These are phyloP conservation scores for Rhagium mordax DNA, from an alignment of 2,888 invertebrate genomes.

Conservation along the genomic window DNA sequence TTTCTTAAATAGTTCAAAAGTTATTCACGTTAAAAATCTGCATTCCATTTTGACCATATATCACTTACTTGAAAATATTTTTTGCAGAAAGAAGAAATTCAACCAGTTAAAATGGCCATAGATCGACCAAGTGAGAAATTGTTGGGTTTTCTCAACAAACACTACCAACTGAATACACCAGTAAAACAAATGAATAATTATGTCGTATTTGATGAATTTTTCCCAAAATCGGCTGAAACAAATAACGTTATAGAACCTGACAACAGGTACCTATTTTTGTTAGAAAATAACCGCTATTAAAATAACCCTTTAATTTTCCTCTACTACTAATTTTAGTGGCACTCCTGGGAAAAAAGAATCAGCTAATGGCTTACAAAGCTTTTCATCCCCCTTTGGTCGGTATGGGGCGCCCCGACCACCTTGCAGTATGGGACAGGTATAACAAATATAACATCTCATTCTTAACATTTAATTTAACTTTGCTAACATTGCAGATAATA, in stretches of 20 bases:
- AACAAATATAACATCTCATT: constrained; percentile 15
- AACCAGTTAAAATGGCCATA: constrained; percentile 86
- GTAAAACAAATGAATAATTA: constrained; percentile 91
- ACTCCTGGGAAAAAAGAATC: constrained; percentile 56
- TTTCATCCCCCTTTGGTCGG: constrained; percentile 70
- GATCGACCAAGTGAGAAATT: constrained; percentile 95
- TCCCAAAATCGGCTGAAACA: constrained; percentile 65
- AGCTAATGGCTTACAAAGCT: constrained; percentile 65
- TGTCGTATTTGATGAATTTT: constrained; percentile 89
- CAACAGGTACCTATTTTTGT: constrained; percentile 36
- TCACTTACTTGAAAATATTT: constrained; percentile 18
- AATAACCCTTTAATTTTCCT: constrained; percentile 2
- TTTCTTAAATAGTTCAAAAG: no score
- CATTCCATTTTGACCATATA: background rate
- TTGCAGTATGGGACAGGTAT: constrained; percentile 80
- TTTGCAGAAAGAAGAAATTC: constrained; percentile 78
- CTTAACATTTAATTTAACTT: constrained; percentile 11
- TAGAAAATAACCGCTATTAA: constrained; percentile 7
- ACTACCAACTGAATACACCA: constrained; percentile 79
- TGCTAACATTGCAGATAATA: constrained; percentile 75
- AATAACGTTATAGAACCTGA: constrained; percentile 17
- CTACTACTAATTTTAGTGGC: constrained; percentile 49
- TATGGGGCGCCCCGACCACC: constrained; percentile 77
- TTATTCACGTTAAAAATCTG: background rate
- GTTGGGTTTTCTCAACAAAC: constrained; percentile 86